Evolutionary conservation across 1,140 invertebrate genomes (phyloP), one percentile per base, ranked within the genome.

Genomic region (Cydia splendana): DNA sequence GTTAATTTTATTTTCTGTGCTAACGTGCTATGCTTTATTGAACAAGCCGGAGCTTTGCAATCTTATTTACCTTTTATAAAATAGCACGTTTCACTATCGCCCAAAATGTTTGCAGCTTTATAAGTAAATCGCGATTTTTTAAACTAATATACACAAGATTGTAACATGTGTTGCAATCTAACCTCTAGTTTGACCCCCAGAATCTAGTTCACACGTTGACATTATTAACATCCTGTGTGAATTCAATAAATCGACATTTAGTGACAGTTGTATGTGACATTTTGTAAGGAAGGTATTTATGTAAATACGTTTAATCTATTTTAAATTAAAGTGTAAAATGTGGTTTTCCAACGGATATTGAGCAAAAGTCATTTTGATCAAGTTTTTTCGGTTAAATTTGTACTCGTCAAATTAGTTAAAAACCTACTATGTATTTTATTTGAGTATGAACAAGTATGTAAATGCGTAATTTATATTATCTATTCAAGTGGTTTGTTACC

Each of bases 141-240:
- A 24, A 24, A 24, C 24, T 24, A 24, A 24, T n/a, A 13, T 53
- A 53, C 48, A 53, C 24, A 53, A n/a, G n/a, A 53, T 53, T 18
- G 57, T 62, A 24, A 24, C 24, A 1, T 12, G 24, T 62, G 20
- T 24, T 62, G 57, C n/a, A 62, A 62, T 24, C 9, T 62, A 24
- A 24, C 57, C 57, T 62, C n/a, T 10, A 62, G 7, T 24, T 62
- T 24, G 57, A 62, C 57, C 20, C 51, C n/a, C 34, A 71, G 34
- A 34, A 42, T 42, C n/a, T 71, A 42, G 30, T 71, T 38, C 34
- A 42, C n/a, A 18, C 18, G 34, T n/a, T 71, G 67, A 45, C 24
- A 69, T 69, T 62, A 62, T 62, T 62, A 38, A 71, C 67, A 71
- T 71, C 67, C 67, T 34, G 20, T 38, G 67, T 18, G 34, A 34